Conservation (phyloP, 2,113 vertebrate genomes). For the Saccopteryx leptura region DNA sequence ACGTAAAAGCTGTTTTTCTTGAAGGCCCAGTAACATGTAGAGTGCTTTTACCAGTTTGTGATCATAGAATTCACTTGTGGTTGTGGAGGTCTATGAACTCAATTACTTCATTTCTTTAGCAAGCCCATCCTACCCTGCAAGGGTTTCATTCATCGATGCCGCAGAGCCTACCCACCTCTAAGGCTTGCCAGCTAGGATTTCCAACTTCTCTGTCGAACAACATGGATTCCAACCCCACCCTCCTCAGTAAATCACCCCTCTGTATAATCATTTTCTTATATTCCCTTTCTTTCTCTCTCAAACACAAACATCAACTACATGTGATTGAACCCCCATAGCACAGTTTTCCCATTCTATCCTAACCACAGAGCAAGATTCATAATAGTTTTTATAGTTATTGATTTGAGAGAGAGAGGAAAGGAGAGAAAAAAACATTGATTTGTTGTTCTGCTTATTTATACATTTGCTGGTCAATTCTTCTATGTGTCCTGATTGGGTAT, state of each 20-base stretch:
- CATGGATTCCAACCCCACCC: background rate
- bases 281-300: background rate
- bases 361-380: background rate
- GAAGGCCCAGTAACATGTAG: background rate
- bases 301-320: background rate
- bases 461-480: too few relatives aligned
- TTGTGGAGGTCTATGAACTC: background rate
- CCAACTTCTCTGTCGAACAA: background rate
- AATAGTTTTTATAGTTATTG: background rate
- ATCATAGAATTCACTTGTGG: background rate
- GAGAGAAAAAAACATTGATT: too few relatives aligned
- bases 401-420: too few relatives aligned
- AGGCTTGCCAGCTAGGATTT: background rate
- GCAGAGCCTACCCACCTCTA: background rate
- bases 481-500: too few relatives aligned
- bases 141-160: rapidly evolving
- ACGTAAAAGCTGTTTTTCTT: background rate
- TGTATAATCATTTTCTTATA: background rate
- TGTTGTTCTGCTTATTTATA: too few relatives aligned
- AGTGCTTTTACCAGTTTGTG: background rate
- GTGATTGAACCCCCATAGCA: background rate
- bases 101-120: background rate
- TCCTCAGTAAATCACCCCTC: background rate
- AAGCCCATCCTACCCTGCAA: background rate
- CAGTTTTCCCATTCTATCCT: background rate